These are phyloP conservation scores for Trachemys scripta DNA, from an alignment of 2,113 vertebrate genomes.

Conservation along the genomic window DNA sequence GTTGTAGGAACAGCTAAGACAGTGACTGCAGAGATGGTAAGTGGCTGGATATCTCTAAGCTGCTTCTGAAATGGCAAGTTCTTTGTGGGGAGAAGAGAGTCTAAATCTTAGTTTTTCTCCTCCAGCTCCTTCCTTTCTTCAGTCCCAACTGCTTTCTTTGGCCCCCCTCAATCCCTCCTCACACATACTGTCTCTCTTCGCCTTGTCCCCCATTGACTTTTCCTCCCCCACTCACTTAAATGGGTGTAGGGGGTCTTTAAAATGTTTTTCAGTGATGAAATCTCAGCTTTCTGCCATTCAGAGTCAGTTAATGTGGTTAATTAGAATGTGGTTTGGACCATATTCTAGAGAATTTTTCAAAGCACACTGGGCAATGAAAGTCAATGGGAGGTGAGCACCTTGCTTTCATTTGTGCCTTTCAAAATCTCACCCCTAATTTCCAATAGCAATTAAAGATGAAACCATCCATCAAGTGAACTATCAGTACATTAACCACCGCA, in stretches of 20 bases:
- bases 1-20: neutral
- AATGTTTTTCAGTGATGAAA: neutral
- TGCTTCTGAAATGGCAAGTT: neutral
- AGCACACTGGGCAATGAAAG: accelerated
- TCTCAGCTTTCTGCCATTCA: neutral
- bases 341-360: neutral
- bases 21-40: neutral
- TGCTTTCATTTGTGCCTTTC: neutral
- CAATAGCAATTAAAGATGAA: neutral
- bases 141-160: neutral
- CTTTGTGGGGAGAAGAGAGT: neutral
- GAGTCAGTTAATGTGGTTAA: accelerated
- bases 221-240: neutral
- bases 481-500: accelerated
- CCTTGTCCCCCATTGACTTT: neutral
- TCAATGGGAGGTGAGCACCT: accelerated
- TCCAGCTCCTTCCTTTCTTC: neutral
- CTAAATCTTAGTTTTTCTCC: neutral
- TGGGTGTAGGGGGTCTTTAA: accelerated
- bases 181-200: neutral
- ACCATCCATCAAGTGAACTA: neutral
- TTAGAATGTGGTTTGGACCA: neutral
- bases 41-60: neutral
- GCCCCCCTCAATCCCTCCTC: neutral
- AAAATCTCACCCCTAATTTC: neutral